phyloP scores from a whole-genome alignment of 2,113 vertebrate species.

The Cathartes aura region DNA sequence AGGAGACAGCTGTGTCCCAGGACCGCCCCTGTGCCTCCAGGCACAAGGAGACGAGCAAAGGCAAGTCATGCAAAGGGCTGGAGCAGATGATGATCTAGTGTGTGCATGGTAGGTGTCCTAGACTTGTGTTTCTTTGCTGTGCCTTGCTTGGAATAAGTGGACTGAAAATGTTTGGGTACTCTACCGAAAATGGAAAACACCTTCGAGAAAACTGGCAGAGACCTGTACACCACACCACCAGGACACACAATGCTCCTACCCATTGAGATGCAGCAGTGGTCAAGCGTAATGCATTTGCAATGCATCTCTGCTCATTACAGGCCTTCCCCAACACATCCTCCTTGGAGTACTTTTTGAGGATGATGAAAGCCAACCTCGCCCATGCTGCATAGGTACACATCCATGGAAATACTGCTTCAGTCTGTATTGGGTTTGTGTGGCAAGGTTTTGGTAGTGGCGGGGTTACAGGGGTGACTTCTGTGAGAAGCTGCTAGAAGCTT shows the following conservation, averaged over 20 bases:
- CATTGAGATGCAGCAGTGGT: neutral
- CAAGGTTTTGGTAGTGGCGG: neutral
- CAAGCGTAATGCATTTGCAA: neutral
- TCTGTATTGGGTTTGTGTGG: neutral
- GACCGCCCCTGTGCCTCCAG: neutral
- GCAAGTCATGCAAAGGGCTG: neutral
- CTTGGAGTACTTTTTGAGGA: neutral
- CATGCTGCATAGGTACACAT: neutral
- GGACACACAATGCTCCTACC: neutral
- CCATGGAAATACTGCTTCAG: neutral
- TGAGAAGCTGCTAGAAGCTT: too few relatives aligned
- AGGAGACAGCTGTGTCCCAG: rapidly evolving
- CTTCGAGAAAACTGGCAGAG: neutral
- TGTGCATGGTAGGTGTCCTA: neutral
- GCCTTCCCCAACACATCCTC: neutral
- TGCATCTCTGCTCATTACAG: neutral
- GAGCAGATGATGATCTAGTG: neutral
- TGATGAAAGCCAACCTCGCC: neutral
- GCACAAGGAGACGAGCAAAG: neutral
- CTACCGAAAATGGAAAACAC: neutral
- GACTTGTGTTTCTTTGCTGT: neutral
- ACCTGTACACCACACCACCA: neutral
- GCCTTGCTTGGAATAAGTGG: neutral
- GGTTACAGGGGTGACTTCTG: too few relatives aligned
- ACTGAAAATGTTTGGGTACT: neutral